These are phyloP conservation scores for Cyclargus thomasi DNA, from an alignment of 1,140 invertebrate species.

Conservation along the genomic window DNA sequence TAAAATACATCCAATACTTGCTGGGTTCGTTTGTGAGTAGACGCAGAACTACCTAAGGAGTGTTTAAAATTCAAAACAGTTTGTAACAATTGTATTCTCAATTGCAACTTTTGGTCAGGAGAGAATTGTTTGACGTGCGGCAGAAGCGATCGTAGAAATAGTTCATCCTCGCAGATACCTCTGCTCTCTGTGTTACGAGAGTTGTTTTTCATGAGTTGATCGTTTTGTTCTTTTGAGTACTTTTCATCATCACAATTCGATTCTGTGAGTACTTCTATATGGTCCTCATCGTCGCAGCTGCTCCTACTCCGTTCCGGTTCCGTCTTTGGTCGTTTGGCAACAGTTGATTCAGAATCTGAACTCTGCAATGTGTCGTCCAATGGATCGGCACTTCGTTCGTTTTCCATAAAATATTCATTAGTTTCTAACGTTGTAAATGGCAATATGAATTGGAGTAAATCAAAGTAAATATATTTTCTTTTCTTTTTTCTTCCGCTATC, in stretches of 20 bases:
- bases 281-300: constrained; percentile 13
- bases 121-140: constrained; percentile 5
- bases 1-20: background rate
- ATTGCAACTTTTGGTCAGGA: constrained; percentile 12
- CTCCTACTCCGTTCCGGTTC: constrained; percentile 8
- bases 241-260: constrained; percentile 17
- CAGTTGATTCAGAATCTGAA: constrained; percentile 17
- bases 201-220: constrained; percentile 16
- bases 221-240: constrained; percentile 14
- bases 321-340: constrained; percentile 19
- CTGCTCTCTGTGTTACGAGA: constrained; percentile 11
- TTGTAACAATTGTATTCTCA: constrained; percentile 14
- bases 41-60: constrained; percentile 2
- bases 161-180: constrained; percentile 12
- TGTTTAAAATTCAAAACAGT: constrained; percentile 13
- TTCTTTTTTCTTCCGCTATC: constrained; percentile 16
- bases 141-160: constrained; percentile 16
- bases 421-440: constrained; percentile 16
- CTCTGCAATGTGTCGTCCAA: constrained; percentile 13
- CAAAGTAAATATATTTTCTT: constrained; percentile 23
- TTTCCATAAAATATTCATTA: constrained; percentile 8
- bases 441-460: constrained; percentile 16
- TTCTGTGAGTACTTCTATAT: too few relatives aligned
- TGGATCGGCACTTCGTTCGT: constrained; percentile 1
- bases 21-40: background rate